These are phyloP conservation scores for Latrodectus geometricus DNA, from an alignment of 1,140 invertebrate genomes.

Conservation along the genomic window DNA sequence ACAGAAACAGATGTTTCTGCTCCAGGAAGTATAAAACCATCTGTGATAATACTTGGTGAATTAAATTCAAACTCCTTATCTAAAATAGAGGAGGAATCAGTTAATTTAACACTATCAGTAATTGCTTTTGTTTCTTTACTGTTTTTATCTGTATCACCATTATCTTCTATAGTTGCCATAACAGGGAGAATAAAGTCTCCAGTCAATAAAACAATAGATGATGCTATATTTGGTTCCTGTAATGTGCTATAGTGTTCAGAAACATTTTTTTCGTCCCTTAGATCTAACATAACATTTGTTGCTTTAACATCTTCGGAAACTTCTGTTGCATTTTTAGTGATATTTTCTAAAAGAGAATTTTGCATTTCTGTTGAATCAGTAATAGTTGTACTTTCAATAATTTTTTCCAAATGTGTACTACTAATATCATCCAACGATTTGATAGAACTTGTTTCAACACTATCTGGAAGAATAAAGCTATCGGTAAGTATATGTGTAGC, in stretches of 20 bases:
- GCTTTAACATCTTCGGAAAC: not conserved
- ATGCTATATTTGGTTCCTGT: not conserved
- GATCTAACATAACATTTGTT: not conserved
- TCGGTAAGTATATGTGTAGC: conserved; percentile 43
- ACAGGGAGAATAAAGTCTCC: conserved; percentile 50
- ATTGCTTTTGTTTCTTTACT: not conserved
- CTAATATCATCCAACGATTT: not conserved
- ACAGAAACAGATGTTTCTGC: not conserved
- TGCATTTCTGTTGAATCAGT: not conserved
- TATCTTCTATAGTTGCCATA: not conserved
- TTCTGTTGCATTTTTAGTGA: not conserved
- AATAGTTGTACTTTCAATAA: not conserved
- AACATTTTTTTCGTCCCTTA: not conserved
- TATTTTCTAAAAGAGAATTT: not conserved
- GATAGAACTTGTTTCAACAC: not conserved
- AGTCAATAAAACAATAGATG: conserved; percentile 28
- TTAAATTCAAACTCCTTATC: conserved; percentile 63
- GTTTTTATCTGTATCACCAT: not conserved
- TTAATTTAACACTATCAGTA: not conserved
- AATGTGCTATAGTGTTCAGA: not conserved
- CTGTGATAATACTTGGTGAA: conserved; percentile 45
- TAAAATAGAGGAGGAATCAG: conserved; percentile 66
- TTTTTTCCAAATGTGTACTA: not conserved
- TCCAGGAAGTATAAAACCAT: conserved; percentile 56
- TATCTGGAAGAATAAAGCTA: conserved; percentile 46